Conservation (phyloP, 2,888 invertebrate genomes). For the Pilophorus perplexus region DNA sequence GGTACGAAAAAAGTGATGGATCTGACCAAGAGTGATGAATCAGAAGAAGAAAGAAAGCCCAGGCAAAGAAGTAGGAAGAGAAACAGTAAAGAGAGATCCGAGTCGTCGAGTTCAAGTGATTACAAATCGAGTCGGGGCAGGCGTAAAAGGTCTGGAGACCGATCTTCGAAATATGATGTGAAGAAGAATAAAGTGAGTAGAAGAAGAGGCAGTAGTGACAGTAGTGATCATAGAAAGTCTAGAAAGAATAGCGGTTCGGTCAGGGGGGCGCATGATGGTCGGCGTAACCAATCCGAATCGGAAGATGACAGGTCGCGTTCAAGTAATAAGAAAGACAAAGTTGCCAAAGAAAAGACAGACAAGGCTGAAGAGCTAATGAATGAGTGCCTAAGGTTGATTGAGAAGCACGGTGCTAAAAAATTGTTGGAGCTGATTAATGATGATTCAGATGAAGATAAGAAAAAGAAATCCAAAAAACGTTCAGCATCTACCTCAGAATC, state of each 20-base stretch:
- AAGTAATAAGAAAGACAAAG: slow-evolving; percentile 1
- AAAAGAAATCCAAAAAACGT: not conserved
- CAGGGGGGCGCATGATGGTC: not conserved
- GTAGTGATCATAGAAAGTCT: not conserved
- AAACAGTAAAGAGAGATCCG: too few relatives aligned
- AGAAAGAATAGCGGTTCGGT: not conserved
- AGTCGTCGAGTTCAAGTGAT: too few relatives aligned
- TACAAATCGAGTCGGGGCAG: too few relatives aligned
- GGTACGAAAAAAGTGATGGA: slow-evolving; percentile 50
- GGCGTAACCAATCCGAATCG: not conserved
- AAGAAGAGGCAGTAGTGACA: slow-evolving; percentile 8
- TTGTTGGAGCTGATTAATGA: not conserved
- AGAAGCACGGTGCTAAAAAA: not conserved
- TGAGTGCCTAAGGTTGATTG: not conserved
- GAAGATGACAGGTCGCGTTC: too few relatives aligned
- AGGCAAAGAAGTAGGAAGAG: not conserved
- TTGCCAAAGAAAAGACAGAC: too few relatives aligned
- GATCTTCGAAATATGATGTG: too few relatives aligned
- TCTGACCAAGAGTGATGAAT: slow-evolving; percentile 20
- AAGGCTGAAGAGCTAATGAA: not conserved
- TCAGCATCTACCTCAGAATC: not conserved
- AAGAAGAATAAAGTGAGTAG: not conserved
- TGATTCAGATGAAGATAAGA: not conserved
- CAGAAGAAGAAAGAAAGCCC: not conserved
- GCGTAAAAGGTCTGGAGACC: too few relatives aligned